Percentiles rank a stretch among this genome's conserved stretches.
phyloP scores from a whole-genome alignment of 37 sponge, comb jelly and placozoan genomes.

The Dysidea cf. avara region DNA sequence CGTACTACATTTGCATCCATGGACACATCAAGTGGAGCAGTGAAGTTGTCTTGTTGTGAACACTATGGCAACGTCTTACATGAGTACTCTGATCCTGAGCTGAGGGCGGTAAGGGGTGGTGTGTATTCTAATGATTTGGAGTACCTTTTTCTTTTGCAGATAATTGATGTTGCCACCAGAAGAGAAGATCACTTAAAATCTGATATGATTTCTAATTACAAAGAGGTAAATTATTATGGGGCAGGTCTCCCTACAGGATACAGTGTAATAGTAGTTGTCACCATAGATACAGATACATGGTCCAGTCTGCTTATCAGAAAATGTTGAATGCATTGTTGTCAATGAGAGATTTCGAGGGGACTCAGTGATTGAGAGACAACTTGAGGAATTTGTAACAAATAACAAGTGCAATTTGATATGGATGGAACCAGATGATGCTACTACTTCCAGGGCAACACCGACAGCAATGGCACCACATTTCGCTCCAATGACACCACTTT shows the following conservation, averaged over 20 bases:
- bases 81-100: conserved; percentile 57
- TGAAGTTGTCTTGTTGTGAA: conserved; percentile 78
- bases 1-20: conserved; percentile 71
- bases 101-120: conserved; percentile 52
- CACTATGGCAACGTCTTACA: conserved; percentile 76
- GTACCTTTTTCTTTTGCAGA: conserved; percentile 19
- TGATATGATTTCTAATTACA: conserved; percentile 50
- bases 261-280: background rate
- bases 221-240: conserved; percentile 39
- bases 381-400: conserved; percentile 49
- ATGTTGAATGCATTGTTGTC: conserved; percentile 78
- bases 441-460: too few species aligned
- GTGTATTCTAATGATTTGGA: background rate
- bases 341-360: conserved; percentile 37
- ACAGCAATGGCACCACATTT: too few species aligned
- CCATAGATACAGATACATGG: conserved; percentile 72
- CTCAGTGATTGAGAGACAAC: conserved; percentile 19
- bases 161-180: conserved; percentile 70
- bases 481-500: too few species aligned
- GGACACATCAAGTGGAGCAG: conserved; percentile 44
- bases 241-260: too few species aligned
- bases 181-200: conserved; percentile 36
- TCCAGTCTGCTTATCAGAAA: conserved; percentile 69
- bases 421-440: conserved; percentile 70
- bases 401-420: conserved; percentile 80